Conservation (phyloP, 2,113 vertebrate species). For the Ceratotherium simum region DNA sequence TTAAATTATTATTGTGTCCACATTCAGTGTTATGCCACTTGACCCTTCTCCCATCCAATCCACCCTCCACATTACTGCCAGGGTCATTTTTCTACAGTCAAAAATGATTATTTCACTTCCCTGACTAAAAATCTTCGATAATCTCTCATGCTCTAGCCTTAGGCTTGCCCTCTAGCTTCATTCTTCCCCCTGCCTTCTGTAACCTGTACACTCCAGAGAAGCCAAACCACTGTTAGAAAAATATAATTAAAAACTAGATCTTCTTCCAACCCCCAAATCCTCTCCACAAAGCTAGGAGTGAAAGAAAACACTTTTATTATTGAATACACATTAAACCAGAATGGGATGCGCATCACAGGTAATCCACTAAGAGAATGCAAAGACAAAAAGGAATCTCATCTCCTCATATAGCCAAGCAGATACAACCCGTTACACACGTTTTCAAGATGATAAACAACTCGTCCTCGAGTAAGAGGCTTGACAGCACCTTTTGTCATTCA, state of each 20-base stretch:
- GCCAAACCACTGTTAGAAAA: background rate
- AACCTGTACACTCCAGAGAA: background rate
- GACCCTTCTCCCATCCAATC: background rate
- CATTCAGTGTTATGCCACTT: background rate
- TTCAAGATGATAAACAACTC: background rate
- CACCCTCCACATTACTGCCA: background rate
- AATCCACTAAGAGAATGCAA: background rate
- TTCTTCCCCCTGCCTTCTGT: background rate
- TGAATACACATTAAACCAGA: background rate
- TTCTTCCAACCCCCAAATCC: background rate
- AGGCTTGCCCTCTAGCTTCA: background rate
- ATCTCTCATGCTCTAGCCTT: background rate
- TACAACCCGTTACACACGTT: background rate
- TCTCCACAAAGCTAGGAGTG: background rate
- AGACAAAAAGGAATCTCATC: background rate
- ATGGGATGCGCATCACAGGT: background rate
- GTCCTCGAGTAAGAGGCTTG: background rate
- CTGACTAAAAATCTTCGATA: background rate
- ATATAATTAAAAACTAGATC: background rate
- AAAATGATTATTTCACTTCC: background rate
- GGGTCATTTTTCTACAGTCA: background rate
- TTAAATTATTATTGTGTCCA: background rate
- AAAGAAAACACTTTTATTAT: background rate
- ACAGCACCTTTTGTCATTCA: background rate
- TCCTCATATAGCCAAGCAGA: background rate